These are phyloP conservation scores for Sakesphorus luctuosus DNA, from an alignment of 2,113 vertebrate genomes.

Conservation along the genomic window DNA sequence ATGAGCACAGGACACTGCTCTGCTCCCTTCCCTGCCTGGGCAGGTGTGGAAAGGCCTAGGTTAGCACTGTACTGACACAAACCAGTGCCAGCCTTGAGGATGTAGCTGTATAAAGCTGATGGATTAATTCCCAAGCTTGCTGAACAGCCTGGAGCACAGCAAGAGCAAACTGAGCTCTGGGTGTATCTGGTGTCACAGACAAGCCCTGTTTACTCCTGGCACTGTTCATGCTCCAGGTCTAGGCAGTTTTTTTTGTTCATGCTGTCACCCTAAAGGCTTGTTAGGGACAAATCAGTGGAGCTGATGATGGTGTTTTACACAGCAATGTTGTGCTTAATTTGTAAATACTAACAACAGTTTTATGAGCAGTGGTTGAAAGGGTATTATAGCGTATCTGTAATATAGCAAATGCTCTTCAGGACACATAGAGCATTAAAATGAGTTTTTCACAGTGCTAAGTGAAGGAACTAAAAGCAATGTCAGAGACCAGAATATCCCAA, in stretches of 20 bases:
- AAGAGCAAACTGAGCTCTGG: neutral
- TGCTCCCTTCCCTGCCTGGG: neutral
- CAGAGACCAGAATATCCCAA: neutral
- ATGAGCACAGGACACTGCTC: fast-evolving
- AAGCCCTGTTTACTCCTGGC: neutral
- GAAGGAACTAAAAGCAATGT: neutral
- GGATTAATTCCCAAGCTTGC: neutral
- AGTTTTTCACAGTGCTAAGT: neutral
- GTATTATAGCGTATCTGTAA: neutral
- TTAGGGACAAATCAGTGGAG: neutral
- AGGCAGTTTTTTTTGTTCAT: neutral
- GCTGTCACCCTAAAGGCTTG: neutral
- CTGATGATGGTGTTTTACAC: slow-evolving; percentile 41
- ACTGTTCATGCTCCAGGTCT: neutral
- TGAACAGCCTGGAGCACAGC: neutral
- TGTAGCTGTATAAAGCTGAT: neutral
- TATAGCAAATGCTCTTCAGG: neutral
- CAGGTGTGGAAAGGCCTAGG: neutral
- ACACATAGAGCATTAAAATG: neutral
- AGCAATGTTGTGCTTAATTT: neutral
- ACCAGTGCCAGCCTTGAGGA: neutral
- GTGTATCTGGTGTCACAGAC: neutral
- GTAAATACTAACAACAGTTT: neutral
- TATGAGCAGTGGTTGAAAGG: neutral
- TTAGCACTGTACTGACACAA: neutral